These are phyloP conservation scores for Platypus cylindrus DNA, from an alignment of 2,888 invertebrate genomes.

Conservation along the genomic window DNA sequence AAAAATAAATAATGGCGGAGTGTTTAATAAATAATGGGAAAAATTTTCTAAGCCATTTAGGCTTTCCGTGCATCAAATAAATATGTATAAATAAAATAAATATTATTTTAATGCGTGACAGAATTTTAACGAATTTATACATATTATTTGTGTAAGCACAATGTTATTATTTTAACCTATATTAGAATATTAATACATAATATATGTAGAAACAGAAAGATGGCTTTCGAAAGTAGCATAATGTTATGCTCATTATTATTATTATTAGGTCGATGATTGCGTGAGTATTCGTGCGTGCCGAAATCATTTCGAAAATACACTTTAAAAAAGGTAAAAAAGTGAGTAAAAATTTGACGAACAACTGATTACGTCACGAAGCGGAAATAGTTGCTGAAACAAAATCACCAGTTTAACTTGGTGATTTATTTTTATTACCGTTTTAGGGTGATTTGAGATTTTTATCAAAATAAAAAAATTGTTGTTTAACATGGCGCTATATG, in stretches of 20 bases:
- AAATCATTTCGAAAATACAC: conserved; percentile 15
- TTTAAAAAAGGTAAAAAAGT: conserved; percentile 17
- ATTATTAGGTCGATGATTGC: no score
- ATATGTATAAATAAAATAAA: no score
- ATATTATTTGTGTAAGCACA: conserved; percentile 15
- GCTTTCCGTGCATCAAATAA: conserved; percentile 12
- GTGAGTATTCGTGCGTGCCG: conserved; percentile 14
- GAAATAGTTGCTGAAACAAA: conserved; percentile 16
- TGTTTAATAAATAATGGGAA: no score
- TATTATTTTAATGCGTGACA: conserved; percentile 12
- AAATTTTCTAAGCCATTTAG: conserved; percentile 8
- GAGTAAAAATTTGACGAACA: conserved; percentile 21
- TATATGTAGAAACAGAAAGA: no score
- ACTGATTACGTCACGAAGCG: conserved; percentile 18
- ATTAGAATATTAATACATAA: no score
- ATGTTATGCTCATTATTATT: no score
- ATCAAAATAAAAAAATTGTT: conserved; percentile 15
- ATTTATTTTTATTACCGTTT: conserved; percentile 15
- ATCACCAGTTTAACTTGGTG: conserved; percentile 17
- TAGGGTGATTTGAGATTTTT: conserved; percentile 10
- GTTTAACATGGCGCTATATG: conserved; percentile 11
- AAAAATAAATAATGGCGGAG: no score
- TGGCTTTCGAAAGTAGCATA: no score
- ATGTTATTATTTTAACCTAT: conserved; percentile 13
- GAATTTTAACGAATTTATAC: conserved; percentile 13